These are phyloP conservation scores for Poliocrania exsul DNA, from an alignment of 2,797 vertebrate species.

Conservation along the genomic window DNA sequence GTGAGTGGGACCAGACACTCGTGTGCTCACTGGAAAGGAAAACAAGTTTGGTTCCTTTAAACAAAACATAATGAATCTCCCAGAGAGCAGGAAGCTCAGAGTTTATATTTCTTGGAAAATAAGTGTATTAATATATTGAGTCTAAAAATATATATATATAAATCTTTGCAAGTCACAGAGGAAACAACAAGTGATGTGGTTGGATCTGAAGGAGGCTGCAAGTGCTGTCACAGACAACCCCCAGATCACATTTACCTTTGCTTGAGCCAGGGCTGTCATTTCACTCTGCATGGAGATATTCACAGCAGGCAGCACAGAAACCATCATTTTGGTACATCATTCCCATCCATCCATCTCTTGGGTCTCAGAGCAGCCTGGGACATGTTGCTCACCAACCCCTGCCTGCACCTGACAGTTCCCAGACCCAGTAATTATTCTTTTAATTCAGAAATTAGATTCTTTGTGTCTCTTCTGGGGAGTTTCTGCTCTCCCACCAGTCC, in stretches of 20 bases:
- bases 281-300: background rate
- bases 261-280: background rate
- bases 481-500: background rate
- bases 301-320: background rate
- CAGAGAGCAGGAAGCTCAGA: background rate
- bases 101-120: background rate
- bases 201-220: background rate
- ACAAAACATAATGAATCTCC: constrained; percentile 13
- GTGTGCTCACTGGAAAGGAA: constrained; percentile 12
- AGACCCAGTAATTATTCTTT: fast-evolving
- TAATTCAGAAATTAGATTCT: background rate
- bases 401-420: background rate
- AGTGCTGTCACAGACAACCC: background rate
- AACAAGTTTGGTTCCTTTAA: constrained; percentile 10
- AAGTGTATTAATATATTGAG: background rate
- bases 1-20: background rate
- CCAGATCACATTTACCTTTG: background rate
- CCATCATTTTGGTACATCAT: background rate
- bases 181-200: background rate
- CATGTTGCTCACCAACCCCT: background rate
- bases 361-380: background rate
- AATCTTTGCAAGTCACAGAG: background rate
- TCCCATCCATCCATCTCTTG: background rate
- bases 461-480: background rate
- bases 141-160: background rate